Percentiles rank a stretch among this genome's conserved stretches.
These are phyloP conservation scores for Syndactyla subalaris DNA, from an alignment of 2,797 vertebrate genomes.

Conservation along the genomic window DNA sequence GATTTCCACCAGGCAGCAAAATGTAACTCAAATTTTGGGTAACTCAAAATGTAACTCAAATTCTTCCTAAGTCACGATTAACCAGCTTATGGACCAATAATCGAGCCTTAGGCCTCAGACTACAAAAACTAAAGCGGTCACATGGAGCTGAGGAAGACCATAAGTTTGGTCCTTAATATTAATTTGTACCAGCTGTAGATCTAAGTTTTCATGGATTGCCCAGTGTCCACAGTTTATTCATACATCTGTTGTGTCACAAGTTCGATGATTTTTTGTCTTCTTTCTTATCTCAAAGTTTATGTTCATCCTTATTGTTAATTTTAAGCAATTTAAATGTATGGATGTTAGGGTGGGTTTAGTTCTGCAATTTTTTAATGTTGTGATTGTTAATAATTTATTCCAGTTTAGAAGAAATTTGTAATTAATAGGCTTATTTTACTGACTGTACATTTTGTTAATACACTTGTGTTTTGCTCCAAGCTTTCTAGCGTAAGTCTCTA, in stretches of 20 bases:
- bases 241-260: background rate
- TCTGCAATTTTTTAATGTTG: background rate
- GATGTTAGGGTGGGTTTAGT: background rate
- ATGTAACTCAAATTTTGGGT: background rate
- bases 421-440: background rate
- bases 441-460: background rate
- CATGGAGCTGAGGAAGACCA: background rate
- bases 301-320: background rate
- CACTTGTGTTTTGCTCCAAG: background rate
- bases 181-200: background rate
- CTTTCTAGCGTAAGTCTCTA: background rate
- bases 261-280: background rate
- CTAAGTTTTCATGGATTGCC: background rate
- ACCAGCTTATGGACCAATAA: background rate
- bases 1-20: background rate
- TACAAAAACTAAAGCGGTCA: background rate
- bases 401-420: background rate
- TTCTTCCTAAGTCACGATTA: background rate
- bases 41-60: background rate
- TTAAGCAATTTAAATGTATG: background rate
- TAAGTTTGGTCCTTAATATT: background rate
- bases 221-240: background rate
- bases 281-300: background rate
- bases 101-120: background rate
- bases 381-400: background rate